These are phyloP conservation scores for Dryobates pubescens DNA, from an alignment of 2,797 vertebrate species.

Conservation along the genomic window DNA sequence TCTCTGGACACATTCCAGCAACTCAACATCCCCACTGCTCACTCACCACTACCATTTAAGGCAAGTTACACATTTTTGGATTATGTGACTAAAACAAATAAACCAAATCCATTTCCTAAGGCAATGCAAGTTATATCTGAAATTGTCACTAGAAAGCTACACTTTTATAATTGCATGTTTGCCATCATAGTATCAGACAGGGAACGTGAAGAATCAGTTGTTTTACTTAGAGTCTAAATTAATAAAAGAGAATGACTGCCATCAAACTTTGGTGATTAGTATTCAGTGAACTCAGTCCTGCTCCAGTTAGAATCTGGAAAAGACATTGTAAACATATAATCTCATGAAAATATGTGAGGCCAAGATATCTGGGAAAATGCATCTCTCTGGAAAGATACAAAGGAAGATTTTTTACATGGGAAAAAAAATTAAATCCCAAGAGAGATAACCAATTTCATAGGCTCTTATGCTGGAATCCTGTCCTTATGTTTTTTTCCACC, in stretches of 20 bases:
- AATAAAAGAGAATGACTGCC: neutral
- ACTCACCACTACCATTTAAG: neutral
- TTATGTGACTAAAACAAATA: neutral
- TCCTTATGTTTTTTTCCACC: neutral
- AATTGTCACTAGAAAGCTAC: neutral
- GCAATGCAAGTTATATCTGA: neutral
- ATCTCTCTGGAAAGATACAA: neutral
- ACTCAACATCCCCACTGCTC: neutral
- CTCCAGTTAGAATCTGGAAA: conserved; percentile 10
- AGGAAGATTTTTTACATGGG: neutral
- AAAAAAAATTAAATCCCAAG: neutral
- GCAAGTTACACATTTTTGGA: neutral
- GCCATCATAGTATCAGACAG: neutral
- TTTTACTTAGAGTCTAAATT: neutral
- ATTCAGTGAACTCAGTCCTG: neutral
- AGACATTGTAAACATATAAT: conserved; percentile 20
- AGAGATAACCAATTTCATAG: neutral
- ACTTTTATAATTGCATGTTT: neutral
- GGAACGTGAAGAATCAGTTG: neutral
- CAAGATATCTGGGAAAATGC: conserved; percentile 40
- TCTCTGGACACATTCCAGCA: too few species aligned
- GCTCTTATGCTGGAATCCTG: neutral
- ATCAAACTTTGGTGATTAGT: neutral
- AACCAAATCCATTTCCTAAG: neutral
- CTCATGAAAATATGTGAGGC: neutral